A percentile compares a stretch with the other conserved stretches of the same genome.
These are phyloP conservation scores for Phaedon cochleariae DNA, from an alignment of 2,888 invertebrate genomes.

Conservation along the genomic window DNA sequence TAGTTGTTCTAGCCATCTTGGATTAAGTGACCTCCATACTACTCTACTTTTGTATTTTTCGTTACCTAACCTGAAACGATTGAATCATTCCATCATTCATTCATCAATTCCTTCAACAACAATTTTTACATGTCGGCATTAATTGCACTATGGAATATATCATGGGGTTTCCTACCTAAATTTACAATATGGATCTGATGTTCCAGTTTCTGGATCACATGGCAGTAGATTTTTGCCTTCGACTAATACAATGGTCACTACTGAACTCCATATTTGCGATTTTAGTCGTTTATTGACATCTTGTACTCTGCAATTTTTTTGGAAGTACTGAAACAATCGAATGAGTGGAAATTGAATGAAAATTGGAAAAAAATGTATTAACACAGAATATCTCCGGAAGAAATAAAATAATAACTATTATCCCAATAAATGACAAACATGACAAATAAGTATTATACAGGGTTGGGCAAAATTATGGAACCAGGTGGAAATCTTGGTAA, in stretches of 20 bases:
- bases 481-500: too few relatives aligned
- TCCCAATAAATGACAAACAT: too few relatives aligned
- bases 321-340: slow-evolving; percentile 75
- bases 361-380: too few relatives aligned
- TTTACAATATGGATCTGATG: slow-evolving; percentile 94
- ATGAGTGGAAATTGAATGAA: background rate
- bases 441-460: too few relatives aligned
- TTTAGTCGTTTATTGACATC: slow-evolving; percentile 87
- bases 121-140: too few relatives aligned
- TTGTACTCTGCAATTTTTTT: slow-evolving; percentile 77
- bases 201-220: slow-evolving; percentile 87
- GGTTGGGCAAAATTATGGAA: too few relatives aligned
- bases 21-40: slow-evolving; percentile 84
- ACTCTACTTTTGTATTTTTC: slow-evolving; percentile 98
- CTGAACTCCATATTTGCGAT: slow-evolving; percentile 96
- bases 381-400: too few relatives aligned
- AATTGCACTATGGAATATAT: slow-evolving; percentile 12
- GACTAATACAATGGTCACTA: slow-evolving; percentile 95
- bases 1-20: slow-evolving; percentile 96
- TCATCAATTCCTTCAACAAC: background rate
- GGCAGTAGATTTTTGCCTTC: slow-evolving; percentile 91
- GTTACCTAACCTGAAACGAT: slow-evolving; percentile 79
- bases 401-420: too few relatives aligned
- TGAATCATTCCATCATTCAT: background rate
- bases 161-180: too few relatives aligned